Percentiles rank a stretch among this genome's conserved stretches.
These are phyloP conservation scores for Hypomecis atomaria DNA, from an alignment of 2,888 invertebrate species.

Conservation along the genomic window DNA sequence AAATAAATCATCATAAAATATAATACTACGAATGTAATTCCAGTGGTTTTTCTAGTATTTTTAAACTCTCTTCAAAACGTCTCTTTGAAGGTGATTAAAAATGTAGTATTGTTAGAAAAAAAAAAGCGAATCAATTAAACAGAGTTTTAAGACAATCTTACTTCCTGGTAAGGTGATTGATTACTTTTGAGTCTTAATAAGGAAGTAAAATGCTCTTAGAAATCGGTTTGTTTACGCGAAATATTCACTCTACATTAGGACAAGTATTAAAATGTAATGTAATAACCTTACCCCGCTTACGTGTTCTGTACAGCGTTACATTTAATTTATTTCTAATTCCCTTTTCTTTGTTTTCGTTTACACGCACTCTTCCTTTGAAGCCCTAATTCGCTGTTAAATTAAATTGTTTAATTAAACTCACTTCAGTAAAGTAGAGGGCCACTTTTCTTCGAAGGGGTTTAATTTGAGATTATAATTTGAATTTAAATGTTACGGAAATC, in stretches of 20 bases:
- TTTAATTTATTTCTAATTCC: constrained; percentile 33
- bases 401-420: constrained; percentile 45
- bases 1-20: too few species aligned
- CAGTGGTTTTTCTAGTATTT: too few species aligned
- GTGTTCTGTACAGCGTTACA: constrained; percentile 21
- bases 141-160: too few species aligned
- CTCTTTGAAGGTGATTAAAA: too few species aligned
- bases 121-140: too few species aligned
- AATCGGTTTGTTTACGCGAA: background rate
- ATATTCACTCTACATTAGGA: background rate
- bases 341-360: constrained; percentile 44
- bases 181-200: background rate
- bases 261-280: constrained; percentile 2
- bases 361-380: constrained; percentile 44
- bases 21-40: too few species aligned
- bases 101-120: too few species aligned
- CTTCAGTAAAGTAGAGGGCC: constrained; percentile 33
- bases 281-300: constrained; percentile 8
- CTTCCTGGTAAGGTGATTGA: too few species aligned
- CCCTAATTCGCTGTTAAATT: constrained; percentile 35
- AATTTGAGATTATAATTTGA: constrained; percentile 27
- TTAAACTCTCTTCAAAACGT: too few species aligned
- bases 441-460: constrained; percentile 30
- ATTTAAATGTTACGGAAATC: constrained; percentile 18
- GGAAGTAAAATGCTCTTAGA: background rate